Base-by-base conservation (phyloP, 2,113 vertebrate species). In the Podocnemis expansa region DNA sequence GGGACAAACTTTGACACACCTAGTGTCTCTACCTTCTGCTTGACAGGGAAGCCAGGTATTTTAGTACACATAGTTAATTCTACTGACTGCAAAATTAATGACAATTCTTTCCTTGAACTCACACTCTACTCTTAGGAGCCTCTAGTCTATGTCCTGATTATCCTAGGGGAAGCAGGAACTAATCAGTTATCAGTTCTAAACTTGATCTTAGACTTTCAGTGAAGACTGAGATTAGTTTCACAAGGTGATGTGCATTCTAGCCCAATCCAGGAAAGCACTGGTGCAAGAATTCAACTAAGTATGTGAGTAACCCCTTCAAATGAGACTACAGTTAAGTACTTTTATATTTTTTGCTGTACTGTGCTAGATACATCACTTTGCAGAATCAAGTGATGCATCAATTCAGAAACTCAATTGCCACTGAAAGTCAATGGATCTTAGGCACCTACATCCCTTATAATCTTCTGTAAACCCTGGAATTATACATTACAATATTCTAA, bases 1-100 rank as follows among this genome's bases (percentile, higher is more conserved):
- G 43, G 47, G 24, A 91, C 14, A 60, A 82, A 8, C 1, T 4
- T 45, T 56, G n/a, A 83, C 58, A 27, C 29, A 60, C 58, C 13
- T 34, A 60, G 25, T 43, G 29, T 60, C 63, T 8, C 31, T 21
- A 25, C 16, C 24, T 78, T 82, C 25, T 22, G 25, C 54, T 76
- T 55, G 67, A 80, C 17, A 47, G 34, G 10, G 88, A 89, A 81
- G 21, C 10, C 29, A 34, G 45, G 4, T 43, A 63, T 76, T 91
- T 89, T 38, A 51, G 8, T 31, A 78, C 5, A 31, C 34, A 6
- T 21, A 52, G 5, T 17, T 29, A 78, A n/a, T 49, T 38, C 4
- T 0, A 0, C n/a, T n/a, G n/a, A n/a, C n/a, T n/a, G n/a, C 73
- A 75, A 27, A 75, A 80, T 5, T 7, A 0, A 0, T 60, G 27